These are phyloP conservation scores for Vultur gryphus DNA, from an alignment of 2,797 vertebrate species.

Conservation along the genomic window DNA sequence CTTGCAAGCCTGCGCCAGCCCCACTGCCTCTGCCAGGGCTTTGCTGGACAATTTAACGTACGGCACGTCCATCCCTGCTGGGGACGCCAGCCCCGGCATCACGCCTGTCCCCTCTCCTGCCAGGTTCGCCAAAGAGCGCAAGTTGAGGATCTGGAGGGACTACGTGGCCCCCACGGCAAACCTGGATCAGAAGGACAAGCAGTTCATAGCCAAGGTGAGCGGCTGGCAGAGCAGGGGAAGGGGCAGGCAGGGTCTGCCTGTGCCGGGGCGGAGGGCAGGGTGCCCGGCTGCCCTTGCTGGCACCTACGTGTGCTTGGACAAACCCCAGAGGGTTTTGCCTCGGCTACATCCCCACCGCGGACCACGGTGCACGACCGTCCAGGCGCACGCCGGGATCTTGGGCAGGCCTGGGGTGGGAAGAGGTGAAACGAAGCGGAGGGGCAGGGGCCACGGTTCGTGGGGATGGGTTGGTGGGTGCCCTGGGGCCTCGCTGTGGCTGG, in stretches of 20 bases:
- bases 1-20: accelerated
- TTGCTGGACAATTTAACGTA: accelerated
- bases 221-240: background rate
- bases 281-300: accelerated
- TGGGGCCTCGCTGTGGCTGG: background rate
- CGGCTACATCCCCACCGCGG: accelerated
- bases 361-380: accelerated
- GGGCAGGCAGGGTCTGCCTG: background rate
- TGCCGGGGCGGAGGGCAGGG: accelerated
- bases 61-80: accelerated
- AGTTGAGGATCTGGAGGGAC: conserved; percentile 96
- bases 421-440: background rate
- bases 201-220: conserved; percentile 95
- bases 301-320: accelerated
- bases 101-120: background rate
- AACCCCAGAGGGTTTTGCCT: background rate
- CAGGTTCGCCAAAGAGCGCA: conserved; percentile 94
- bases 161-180: conserved; percentile 96
- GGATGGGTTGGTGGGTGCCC: background rate
- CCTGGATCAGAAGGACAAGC: conserved; percentile 95
- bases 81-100: background rate
- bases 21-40: background rate
- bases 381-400: accelerated
- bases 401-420: background rate
- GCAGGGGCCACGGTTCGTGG: accelerated